A percentile compares a stretch with the other conserved stretches of the same genome.
Conservation (phyloP, 2,888 invertebrate genomes). For the Drosophila paranaensis region DNA sequence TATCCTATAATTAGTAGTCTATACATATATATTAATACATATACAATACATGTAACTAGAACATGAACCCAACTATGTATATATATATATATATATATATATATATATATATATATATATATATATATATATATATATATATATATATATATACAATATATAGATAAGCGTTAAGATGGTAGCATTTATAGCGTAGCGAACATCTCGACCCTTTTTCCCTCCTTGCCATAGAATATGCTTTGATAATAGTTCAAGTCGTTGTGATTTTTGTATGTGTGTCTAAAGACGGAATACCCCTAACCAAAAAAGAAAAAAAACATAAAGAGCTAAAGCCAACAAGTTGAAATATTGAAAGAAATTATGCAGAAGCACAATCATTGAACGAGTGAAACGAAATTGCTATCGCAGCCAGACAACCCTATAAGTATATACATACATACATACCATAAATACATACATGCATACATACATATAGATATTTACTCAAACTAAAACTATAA, state of each 20-base stretch:
- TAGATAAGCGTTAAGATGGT: conserved; percentile 32
- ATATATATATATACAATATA: conserved; percentile 22
- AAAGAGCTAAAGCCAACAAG: conserved; percentile 12
- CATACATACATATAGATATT: conserved; percentile 20
- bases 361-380: conserved; percentile 82
- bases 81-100: conserved; percentile 49
- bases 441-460: background rate
- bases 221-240: conserved; percentile 47
- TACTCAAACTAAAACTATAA: conserved; percentile 23
- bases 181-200: conserved; percentile 30
- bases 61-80: conserved; percentile 40
- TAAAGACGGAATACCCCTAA: conserved; percentile 15
- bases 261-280: conserved; percentile 51
- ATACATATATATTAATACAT: conserved; percentile 43
- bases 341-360: conserved; percentile 52
- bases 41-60: conserved; percentile 47
- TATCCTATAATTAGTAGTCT: conserved; percentile 81
- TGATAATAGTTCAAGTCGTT: conserved; percentile 65
- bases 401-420: conserved; percentile 32
- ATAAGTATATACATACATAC: conserved; percentile 24
- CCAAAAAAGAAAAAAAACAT: background rate
- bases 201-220: conserved; percentile 30
- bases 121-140: conserved; percentile 21
- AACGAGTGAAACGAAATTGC: conserved; percentile 61
- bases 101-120: conserved; percentile 42